Evolutionary conservation across 2,797 vertebrate genomes (phyloP), one percentile per base, ranked within the genome.

Genomic region (Lophius americanus): DNA sequence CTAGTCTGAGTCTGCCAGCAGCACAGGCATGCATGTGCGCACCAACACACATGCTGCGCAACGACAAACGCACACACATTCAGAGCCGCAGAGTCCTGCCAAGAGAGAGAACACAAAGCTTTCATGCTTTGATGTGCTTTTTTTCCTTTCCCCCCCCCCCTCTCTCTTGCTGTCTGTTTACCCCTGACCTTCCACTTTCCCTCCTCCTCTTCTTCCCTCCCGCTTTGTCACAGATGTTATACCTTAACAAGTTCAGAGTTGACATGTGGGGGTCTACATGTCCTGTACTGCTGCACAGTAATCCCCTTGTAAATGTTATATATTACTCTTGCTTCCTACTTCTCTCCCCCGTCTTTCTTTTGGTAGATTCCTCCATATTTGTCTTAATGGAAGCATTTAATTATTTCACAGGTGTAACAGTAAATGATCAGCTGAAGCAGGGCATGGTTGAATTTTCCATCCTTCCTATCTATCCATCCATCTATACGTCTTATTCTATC

Each of bases 1-100:
- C 88, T 90, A 84, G 83, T 89, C 90, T 89, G 76, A 78, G 87
- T 85, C 87, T 90, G 87, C 85, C 90, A 91, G 88, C 78, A 92
- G 82, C 67, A 57, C 79, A 83, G 67, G 70, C 87, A 56, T 76
- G 66, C 39, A 41, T 66, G 69, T 63, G 60, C 13, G 2, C 49
- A 47, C 51, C 59, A 70, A 51, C 53, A 47, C 56, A 44, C 48
- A 47, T 68, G n/a, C 47, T 46, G 60, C 59, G 74, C 37, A 64
- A 35, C 49, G 37, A 75, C n/a, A 72, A 60, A 67, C 61, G 69
- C 61, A 72, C 70, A 67, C 12, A 73, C 49, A 47, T 41, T 73
- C 82, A 79, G 75, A 80, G 60, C 50, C 56, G 3, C 58, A 51
- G 74, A 81, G 65, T 81, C 64, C 81, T 88, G 84, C 78, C 84